These are phyloP conservation scores for Pseudopipra pipra DNA, from an alignment of 2,113 vertebrate species.

Conservation along the genomic window DNA sequence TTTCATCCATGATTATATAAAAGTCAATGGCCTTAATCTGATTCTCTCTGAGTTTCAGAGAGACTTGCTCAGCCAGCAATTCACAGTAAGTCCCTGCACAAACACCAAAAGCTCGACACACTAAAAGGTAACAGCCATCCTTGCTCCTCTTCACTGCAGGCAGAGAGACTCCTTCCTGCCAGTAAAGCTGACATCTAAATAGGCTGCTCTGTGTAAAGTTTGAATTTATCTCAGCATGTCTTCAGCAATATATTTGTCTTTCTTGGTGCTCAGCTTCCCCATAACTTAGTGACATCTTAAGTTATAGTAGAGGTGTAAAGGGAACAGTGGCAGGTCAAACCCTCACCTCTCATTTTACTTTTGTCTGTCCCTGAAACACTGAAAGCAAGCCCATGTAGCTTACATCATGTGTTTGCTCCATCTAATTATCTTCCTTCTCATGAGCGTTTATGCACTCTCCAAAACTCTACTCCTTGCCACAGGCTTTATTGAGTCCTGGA, in stretches of 20 bases:
- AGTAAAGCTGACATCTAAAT: neutral
- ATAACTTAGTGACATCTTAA: neutral
- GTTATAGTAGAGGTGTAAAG: neutral
- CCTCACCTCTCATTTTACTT: neutral
- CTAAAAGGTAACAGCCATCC: neutral
- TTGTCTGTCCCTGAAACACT: neutral
- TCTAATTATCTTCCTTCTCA: neutral
- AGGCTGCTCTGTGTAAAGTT: neutral
- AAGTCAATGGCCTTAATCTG: neutral
- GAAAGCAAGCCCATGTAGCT: neutral
- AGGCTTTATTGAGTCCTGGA: neutral
- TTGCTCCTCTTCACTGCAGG: neutral
- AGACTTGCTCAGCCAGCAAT: neutral
- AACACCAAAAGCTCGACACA: neutral
- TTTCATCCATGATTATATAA: neutral
- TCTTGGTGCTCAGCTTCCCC: neutral
- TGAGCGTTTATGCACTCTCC: neutral
- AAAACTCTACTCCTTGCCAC: neutral
- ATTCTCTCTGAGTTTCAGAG: neutral
- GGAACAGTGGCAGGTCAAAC: neutral
- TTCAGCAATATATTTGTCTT: neutral
- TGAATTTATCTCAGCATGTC: neutral
- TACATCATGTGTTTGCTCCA: neutral
- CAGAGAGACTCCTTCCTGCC: neutral
- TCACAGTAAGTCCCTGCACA: neutral